Base-by-base conservation (phyloP, 2,113 vertebrate genomes). In the Perca flavescens region DNA sequence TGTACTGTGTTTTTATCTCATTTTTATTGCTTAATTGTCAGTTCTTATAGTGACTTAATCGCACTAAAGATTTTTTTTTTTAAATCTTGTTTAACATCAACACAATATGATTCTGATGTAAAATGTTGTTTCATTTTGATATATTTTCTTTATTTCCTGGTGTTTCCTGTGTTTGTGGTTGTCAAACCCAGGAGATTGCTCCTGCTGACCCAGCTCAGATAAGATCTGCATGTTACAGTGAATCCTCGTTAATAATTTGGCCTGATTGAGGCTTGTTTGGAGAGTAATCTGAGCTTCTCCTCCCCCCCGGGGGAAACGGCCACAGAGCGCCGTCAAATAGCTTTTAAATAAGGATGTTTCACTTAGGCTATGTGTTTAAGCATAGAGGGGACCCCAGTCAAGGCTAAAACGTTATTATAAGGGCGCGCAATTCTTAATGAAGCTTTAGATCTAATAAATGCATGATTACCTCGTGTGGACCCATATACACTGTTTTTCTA, bases 211-310 rank as follows among this genome's bases (percentile, higher is more conserved):
- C 75, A 28, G 36, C 61, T 60, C 80, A 63, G 71, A 91, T 86
- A 79, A 83, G 25, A 86, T 85, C 85, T 73, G 68, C 49, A 17
- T 67, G 76, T 86, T 74, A 72, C 47, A 80, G 76, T 88, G 64
- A 65, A 86, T 89, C 78, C 77, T 79, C 61, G 43, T 63, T 87
- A 77, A 85, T 87, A 85, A 82, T 87, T 72, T 74, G 80, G 46
- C 67, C 69, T 85, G 74, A 93, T 76, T 80, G 70, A 74, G 15
- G 15, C 60, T 83, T 93, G 89, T 87, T 91, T 82, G 71, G 28
- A 70, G 80, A 10, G 93, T 86, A 92, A 93, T 74, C 25, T 36
- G 91, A 92, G 74, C 63, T 11, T 25, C 79, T 34, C 17, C 11
- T 56, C 36, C 53, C 76, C 25, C 43, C 6, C 0, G 53, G 70